Conservation (phyloP, 2,888 invertebrate species). For the Melieria crassipennis region DNA sequence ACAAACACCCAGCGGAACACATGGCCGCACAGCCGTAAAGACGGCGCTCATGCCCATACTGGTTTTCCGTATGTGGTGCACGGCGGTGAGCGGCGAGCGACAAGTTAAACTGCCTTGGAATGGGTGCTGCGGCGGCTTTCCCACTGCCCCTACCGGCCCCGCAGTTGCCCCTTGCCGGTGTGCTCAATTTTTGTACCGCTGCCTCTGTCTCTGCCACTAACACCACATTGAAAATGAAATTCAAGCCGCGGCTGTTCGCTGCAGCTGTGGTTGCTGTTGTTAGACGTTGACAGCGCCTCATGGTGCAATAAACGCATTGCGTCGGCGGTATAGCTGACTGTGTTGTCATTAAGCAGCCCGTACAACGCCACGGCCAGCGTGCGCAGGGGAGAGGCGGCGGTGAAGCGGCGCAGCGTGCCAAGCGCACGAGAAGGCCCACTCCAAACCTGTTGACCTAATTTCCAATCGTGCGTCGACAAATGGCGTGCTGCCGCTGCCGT, state of each 20-base stretch:
- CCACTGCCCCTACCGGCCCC: too few species aligned
- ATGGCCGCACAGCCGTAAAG: background rate
- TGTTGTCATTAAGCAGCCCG: background rate
- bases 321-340: constrained; percentile 28
- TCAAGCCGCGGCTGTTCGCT: too few species aligned
- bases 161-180: background rate
- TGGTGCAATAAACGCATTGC: constrained; percentile 37
- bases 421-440: constrained; percentile 52
- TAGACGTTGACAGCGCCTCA: background rate
- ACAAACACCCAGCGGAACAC: constrained; percentile 3
- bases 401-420: constrained; percentile 12
- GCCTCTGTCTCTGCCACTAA: background rate
- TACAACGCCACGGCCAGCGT: constrained; percentile 11
- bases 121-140: constrained; percentile 7
- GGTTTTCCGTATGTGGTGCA: constrained; percentile 13
- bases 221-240: background rate
- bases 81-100: constrained; percentile 8
- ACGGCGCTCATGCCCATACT: constrained; percentile 7
- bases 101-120: constrained; percentile 17
- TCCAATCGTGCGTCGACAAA: constrained; percentile 46
- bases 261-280: background rate
- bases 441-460: constrained; percentile 67
- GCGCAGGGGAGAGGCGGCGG: background rate
- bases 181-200: background rate
- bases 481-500: background rate